Evolutionary conservation across 2,888 invertebrate genomes (phyloP).

Genomic region (Meteorus colon): DNA sequence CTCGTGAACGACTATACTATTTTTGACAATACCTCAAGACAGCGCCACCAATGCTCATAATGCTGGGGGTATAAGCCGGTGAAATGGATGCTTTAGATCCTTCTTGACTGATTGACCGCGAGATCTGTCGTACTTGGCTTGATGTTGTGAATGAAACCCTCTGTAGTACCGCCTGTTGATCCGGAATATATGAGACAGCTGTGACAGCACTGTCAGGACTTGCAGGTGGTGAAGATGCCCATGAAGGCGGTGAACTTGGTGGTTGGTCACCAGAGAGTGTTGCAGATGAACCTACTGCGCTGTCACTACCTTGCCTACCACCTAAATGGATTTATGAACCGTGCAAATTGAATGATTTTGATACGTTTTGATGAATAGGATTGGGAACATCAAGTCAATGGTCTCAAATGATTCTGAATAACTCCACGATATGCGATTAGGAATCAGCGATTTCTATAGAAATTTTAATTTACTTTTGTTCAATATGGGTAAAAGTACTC

Average conservation of each 20-base stretch:
- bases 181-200: constrained; percentile 76
- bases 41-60: constrained; percentile 80
- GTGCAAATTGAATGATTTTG: neutral
- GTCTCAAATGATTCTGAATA: too few relatives aligned
- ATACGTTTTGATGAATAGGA: too few relatives aligned
- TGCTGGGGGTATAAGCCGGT: constrained; percentile 74
- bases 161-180: constrained; percentile 74
- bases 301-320: constrained; percentile 76
- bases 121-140: constrained; percentile 75
- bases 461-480: neutral
- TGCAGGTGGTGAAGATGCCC: constrained; percentile 77
- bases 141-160: constrained; percentile 79
- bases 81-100: constrained; percentile 58
- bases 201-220: constrained; percentile 76
- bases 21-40: constrained; percentile 74
- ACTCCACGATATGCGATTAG: neutral
- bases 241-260: constrained; percentile 77
- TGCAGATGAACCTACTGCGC: constrained; percentile 80
- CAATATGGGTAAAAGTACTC: neutral
- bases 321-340: constrained; percentile 57
- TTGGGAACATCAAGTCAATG: too few relatives aligned
- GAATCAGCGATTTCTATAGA: neutral
- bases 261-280: constrained; percentile 76
- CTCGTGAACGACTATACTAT: neutral
- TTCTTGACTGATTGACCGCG: constrained; percentile 64